Base-by-base conservation (phyloP, 2,888 invertebrate genomes). In the Frankliniella fusca region DNA sequence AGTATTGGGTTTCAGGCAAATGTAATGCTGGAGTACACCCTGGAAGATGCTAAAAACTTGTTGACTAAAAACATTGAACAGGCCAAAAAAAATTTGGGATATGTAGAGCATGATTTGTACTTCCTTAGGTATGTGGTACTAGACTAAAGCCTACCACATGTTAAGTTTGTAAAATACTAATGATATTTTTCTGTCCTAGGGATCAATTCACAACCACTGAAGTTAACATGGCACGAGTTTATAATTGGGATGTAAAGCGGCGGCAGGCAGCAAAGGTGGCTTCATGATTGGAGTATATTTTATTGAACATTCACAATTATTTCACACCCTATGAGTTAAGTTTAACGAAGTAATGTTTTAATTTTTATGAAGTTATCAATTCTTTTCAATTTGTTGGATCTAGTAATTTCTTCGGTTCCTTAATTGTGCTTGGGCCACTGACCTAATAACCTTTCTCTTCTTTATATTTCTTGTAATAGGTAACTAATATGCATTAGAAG, bases 201-300 rank as follows among this genome's bases (percentile, higher is more conserved):
- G 98, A 99, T 90, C 99, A 99, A 89, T 95, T 96, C 87, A 99
- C 99, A 23, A 99, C 98, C 28, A 96, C 97, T 80, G 99, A 99
- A 92, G 99, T 99, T 48, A 99, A 98, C 88, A 98, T 99, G 97
- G 98, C 99, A 50, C 91, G 99, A 87, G 97, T 99, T 48, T 98
- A 96, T 88, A 99, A 99, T 89, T 98, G 98, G 98, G 96, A 98
- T 89, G 97, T 99, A 5, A 98, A 97, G 88, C 92, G 93, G 87
- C 92, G 96, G 85, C 95, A 96, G 88, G 93, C 94, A 70, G 92
- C 92, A 76, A 93, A 93, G 87, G 89, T 89, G 79, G 23, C 83
- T 50, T 81, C 83, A 50, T 83, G 81, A 83, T 82, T 70, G 38
- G 5, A 38, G 38, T 38, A 38, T 38, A 38, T 38, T 38, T 5